These are phyloP conservation scores for Rhagoletis zephyria DNA, from an alignment of 1,140 invertebrate species.

Conservation along the genomic window DNA sequence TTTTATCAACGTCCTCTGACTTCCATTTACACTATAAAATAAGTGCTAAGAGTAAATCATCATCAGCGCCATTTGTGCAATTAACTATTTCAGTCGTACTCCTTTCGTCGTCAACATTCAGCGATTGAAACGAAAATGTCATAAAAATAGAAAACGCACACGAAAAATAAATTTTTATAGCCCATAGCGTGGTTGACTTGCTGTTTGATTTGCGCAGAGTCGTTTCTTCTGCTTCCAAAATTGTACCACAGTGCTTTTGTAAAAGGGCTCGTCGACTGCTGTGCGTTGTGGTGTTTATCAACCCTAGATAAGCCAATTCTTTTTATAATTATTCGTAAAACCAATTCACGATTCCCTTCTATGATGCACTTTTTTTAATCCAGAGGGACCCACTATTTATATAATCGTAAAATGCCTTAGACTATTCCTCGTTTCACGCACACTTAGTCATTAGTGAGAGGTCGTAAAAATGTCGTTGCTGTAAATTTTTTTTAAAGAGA, in stretches of 20 bases:
- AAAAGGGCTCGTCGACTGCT: background rate
- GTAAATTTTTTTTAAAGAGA: too few relatives aligned
- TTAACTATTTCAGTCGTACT: slow-evolving; percentile 33
- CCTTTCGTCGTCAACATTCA: background rate
- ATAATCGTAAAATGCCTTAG: background rate
- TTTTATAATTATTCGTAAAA: background rate
- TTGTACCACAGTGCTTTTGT: background rate
- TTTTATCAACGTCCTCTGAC: background rate
- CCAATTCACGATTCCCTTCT: background rate
- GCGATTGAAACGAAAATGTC: slow-evolving; percentile 7
- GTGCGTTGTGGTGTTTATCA: background rate
- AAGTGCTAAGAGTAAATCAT: background rate
- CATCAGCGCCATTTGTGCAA: slow-evolving; percentile 10
- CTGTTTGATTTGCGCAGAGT: slow-evolving; percentile 5
- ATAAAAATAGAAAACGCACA: background rate
- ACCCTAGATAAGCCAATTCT: slow-evolving; percentile 3
- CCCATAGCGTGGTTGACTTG: background rate
- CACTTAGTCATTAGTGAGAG: background rate
- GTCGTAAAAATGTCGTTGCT: background rate
- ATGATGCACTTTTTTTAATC: background rate
- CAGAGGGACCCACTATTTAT: background rate
- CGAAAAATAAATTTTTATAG: background rate
- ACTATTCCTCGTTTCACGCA: too few relatives aligned
- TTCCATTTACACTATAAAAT: background rate
- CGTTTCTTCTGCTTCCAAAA: background rate